Percentiles rank a stretch among this genome's conserved stretches.
phyloP scores from a whole-genome alignment of 2,113 vertebrate genomes.

The Pogona vitticeps region DNA sequence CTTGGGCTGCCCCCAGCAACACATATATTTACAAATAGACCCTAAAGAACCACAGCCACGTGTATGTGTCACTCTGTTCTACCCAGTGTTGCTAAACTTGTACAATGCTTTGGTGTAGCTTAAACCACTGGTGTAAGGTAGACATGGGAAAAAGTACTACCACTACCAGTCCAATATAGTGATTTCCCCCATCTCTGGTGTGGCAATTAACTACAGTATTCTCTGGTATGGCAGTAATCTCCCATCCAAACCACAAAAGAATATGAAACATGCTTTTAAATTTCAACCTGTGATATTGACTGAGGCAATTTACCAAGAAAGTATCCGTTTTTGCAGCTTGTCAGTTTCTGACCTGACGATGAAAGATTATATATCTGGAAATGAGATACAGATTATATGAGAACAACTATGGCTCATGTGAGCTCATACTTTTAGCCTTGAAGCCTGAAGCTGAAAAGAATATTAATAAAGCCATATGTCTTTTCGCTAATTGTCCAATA shows the following conservation, averaged over 20 bases:
- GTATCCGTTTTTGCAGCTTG: constrained; percentile 62
- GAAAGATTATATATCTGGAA: constrained; percentile 63
- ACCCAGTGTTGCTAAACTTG: background rate
- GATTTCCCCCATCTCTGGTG: no score
- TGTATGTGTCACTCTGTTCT: background rate
- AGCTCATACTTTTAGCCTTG: constrained; percentile 61
- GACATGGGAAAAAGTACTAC: no score
- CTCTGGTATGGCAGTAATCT: background rate
- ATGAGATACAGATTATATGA: constrained; percentile 60
- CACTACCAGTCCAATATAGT: no score
- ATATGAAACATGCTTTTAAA: constrained; percentile 64
- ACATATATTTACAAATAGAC: background rate
- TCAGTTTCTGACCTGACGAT: constrained; percentile 69
- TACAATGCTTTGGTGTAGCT: background rate
- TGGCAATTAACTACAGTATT: background rate
- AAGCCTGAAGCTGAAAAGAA: constrained; percentile 53
- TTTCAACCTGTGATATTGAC: constrained; percentile 58
- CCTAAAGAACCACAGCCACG: background rate
- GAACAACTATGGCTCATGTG: constrained; percentile 31
- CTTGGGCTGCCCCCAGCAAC: background rate
- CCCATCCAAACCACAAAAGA: constrained; percentile 40
- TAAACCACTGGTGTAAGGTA: background rate
- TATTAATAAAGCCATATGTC: constrained; percentile 60
- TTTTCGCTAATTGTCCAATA: constrained; percentile 51
- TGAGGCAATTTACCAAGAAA: constrained; percentile 65